Base-by-base conservation (phyloP, 2,113 vertebrate genomes). In the Nesoenas mayeri region DNA sequence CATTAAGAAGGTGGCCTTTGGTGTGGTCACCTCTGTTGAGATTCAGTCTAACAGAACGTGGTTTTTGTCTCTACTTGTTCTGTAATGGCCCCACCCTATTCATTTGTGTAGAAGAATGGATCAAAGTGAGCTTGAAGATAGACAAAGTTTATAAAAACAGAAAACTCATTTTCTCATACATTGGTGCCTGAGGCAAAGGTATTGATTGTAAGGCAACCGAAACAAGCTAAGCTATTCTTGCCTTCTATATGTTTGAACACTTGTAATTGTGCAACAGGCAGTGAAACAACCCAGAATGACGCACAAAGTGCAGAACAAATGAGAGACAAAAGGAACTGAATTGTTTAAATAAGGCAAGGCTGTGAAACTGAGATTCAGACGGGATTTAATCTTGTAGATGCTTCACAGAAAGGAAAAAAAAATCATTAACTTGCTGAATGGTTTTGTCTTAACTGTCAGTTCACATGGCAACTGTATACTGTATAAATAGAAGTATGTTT, bases 151-250 rank as follows among this genome's bases (percentile, higher is more conserved):
- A 97, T 89, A 86, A 96, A 96, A 97, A 96, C 94, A 96, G 82
- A 94, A 91, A 88, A 84, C 88, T 95, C 88, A 74, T 94, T 97
- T 96, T 86, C 87, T 95, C 92, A 78, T 91, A 34, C 5, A 32
- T 92, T 12, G 50, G 34, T 74, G 88, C 89, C 95, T 15, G 69
- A 93, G 91, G 96, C 91, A 93, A 78, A 81, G 60, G 80, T 96
- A 97, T 97, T 95, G 96, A 97, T 97, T 86, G 89, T 95, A 96
- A 97, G 88, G 88, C 93, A 97, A 96, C 82, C 17, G 26, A 97
- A 96, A 95, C 90, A 91, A 83, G 74, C 79, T 69, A 34, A 87
- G 87, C 83, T 89, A 48, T 94, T 74, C 95, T 94, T 94, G 70
- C 51, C 83, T 74, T 50, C 64, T 89, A 7, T 77, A 60, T 58